phyloP scores from a whole-genome alignment of 2,888 invertebrate species.

The Antheraea assamensis region DNA sequence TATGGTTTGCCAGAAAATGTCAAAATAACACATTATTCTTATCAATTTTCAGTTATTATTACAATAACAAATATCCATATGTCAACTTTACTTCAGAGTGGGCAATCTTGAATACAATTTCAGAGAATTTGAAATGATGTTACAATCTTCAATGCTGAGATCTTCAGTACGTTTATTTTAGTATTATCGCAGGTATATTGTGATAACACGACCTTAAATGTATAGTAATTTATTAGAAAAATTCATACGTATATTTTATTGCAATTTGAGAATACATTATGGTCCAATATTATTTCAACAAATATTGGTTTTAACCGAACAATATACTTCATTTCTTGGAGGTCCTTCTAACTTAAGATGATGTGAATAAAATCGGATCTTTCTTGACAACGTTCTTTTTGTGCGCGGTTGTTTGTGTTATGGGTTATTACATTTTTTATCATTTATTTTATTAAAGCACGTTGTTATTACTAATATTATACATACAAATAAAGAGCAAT shows the following conservation, averaged over 20 bases:
- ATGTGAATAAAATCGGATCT: not conserved
- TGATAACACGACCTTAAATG: not conserved
- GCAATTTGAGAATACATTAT: no score
- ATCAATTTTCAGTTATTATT: slow-evolving; percentile 25
- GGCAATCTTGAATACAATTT: slow-evolving; percentile 4
- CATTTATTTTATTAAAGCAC: not conserved
- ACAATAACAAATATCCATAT: slow-evolving; percentile 10
- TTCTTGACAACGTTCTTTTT: not conserved
- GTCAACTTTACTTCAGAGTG: slow-evolving; percentile 24
- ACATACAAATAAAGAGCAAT: not conserved
- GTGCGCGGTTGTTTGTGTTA: not conserved
- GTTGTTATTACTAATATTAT: not conserved
- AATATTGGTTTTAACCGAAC: no score
- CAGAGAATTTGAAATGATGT: slow-evolving; percentile 12
- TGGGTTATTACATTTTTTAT: not conserved
- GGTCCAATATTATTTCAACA: no score
- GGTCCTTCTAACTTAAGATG: not conserved
- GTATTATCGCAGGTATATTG: not conserved
- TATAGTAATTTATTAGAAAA: not conserved
- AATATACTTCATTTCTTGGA: not conserved
- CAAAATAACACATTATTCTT: slow-evolving; percentile 17
- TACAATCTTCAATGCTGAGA: slow-evolving; percentile 13
- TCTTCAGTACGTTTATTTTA: slow-evolving; percentile 7
- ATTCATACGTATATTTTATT: no score
- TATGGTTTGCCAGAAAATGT: slow-evolving; percentile 11